Evolutionary conservation across 2,113 vertebrate species (phyloP).

Genomic region (Anolis carolinensis): DNA sequence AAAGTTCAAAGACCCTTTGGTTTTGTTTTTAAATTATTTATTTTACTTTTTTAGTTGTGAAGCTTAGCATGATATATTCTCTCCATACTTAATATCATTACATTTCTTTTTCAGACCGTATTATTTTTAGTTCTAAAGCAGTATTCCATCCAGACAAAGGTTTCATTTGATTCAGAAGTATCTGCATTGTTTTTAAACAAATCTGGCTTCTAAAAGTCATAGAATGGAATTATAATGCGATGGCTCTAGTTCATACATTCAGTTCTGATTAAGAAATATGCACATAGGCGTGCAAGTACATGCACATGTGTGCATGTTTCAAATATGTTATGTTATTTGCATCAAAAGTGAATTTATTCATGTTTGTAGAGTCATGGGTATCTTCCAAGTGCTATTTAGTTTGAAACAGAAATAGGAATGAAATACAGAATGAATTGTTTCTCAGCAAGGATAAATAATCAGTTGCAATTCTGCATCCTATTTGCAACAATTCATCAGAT

Average conservation of each 20-base stretch:
- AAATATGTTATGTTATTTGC: background rate
- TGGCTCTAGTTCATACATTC: background rate
- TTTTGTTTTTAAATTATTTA: too few relatives aligned
- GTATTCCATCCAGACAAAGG: background rate
- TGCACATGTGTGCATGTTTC: background rate
- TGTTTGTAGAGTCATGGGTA: background rate
- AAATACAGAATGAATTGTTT: constrained; percentile 22
- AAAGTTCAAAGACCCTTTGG: too few relatives aligned
- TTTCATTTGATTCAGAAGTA: background rate
- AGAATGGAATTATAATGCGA: background rate
- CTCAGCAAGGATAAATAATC: constrained; percentile 20
- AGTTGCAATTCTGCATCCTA: background rate
- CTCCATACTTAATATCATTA: background rate
- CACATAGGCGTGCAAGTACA: background rate
- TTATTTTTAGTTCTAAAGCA: background rate
- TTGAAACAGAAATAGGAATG: background rate
- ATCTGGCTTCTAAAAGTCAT: background rate
- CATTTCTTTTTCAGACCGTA: background rate
- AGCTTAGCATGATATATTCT: background rate
- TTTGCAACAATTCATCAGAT: constrained; percentile 3
- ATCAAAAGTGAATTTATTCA: constrained; percentile 5
- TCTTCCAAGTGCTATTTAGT: background rate
- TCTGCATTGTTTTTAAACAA: background rate
- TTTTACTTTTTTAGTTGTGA: background rate
- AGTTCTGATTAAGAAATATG: background rate